Conservation (phyloP, 2,888 invertebrate genomes). For the Bombylius major region DNA sequence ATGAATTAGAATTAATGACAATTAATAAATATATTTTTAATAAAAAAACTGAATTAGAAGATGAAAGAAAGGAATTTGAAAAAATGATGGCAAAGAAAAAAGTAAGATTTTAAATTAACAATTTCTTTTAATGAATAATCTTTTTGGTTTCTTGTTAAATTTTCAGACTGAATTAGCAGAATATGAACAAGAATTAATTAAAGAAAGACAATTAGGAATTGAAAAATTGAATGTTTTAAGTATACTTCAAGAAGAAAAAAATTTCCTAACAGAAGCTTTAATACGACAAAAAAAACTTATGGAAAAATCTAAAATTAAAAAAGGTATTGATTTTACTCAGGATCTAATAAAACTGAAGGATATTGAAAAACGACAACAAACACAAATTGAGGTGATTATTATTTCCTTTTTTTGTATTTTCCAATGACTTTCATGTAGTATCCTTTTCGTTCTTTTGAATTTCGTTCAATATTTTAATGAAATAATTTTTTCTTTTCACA, state of each 20-base stretch:
- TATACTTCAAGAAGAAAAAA: conserved; percentile 43
- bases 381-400: conserved; percentile 39
- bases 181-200: conserved; percentile 31
- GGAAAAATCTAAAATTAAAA: conserved; percentile 10
- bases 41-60: conserved; percentile 39
- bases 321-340: conserved; percentile 7
- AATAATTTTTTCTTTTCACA: conserved; percentile 7
- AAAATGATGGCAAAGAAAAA: conserved; percentile 35
- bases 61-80: conserved; percentile 37
- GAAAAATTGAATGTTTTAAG: conserved; percentile 42
- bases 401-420: no score
- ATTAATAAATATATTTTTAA: conserved; percentile 43
- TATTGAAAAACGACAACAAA: conserved; percentile 34
- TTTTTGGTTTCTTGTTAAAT: background rate
- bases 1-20: conserved; percentile 43
- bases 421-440: no score
- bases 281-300: conserved; percentile 26
- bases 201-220: conserved; percentile 41
- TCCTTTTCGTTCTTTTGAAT: no score
- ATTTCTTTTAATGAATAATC: background rate
- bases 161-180: background rate
- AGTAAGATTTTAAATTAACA: conserved; percentile 18
- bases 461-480: background rate
- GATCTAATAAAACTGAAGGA: conserved; percentile 28
- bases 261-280: conserved; percentile 36